These are phyloP conservation scores for Bergia sp. DNA, from an alignment of 92 coral and sea anemone genomes.

Conservation along the genomic window DNA sequence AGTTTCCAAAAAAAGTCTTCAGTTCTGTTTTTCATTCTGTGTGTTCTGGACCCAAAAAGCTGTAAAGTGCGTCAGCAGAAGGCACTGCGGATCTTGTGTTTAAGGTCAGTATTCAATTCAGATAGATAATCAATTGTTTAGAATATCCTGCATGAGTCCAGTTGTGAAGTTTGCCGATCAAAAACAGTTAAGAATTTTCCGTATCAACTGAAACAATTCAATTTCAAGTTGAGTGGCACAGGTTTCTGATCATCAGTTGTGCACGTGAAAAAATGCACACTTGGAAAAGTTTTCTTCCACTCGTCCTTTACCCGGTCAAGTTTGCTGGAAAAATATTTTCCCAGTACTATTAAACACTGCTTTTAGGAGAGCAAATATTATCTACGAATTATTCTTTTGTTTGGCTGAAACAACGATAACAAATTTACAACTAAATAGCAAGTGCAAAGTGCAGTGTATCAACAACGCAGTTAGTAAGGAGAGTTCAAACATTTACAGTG, in stretches of 20 bases:
- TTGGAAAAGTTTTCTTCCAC: neutral
- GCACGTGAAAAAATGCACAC: neutral
- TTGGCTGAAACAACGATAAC: slow-evolving; percentile 23
- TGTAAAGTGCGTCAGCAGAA: neutral
- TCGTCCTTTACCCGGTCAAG: neutral
- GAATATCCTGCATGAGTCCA: neutral
- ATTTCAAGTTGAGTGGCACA: neutral
- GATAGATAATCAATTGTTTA: neutral
- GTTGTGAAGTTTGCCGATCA: neutral
- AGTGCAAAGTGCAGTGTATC: neutral
- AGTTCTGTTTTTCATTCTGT: neutral
- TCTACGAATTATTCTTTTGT: slow-evolving; percentile 15
- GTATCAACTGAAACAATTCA: neutral
- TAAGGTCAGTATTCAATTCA: neutral
- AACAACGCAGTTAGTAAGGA: neutral
- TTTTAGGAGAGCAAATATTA: neutral
- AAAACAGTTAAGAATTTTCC: neutral
- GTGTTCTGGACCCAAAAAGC: neutral
- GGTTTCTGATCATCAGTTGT: neutral
- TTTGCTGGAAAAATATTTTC: slow-evolving; percentile 25
- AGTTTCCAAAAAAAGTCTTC: neutral
- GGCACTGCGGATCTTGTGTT: neutral
- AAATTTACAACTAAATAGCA: neutral
- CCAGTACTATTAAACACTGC: slow-evolving; percentile 21
- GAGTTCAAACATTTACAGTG: slow-evolving; percentile 13